Conservation (phyloP, 2,888 invertebrate species). For the Tortricodes alternella region DNA sequence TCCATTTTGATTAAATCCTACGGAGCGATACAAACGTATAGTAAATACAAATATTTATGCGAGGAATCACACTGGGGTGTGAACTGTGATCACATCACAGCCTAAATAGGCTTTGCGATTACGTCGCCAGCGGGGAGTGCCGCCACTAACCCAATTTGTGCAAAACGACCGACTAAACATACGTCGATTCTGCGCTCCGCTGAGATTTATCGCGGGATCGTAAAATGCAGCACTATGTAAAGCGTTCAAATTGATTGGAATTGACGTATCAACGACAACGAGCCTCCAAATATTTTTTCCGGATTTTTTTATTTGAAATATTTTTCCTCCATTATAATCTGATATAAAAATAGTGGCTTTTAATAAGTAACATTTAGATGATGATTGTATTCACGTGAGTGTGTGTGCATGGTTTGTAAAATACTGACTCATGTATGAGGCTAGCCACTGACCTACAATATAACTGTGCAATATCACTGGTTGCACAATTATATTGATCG, state of each 20-base stretch:
- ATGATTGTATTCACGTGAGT: too few relatives aligned
- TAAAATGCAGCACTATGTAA: constrained; percentile 61
- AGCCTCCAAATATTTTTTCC: constrained; percentile 9
- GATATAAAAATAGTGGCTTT: too few relatives aligned
- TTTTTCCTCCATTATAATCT: too few relatives aligned
- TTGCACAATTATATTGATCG: too few relatives aligned
- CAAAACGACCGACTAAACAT: constrained; percentile 70
- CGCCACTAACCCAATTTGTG: constrained; percentile 73
- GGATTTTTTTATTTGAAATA: constrained; percentile 3
- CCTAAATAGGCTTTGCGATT: constrained; percentile 70
- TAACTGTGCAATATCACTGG: too few relatives aligned
- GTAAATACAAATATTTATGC: constrained; percentile 62
- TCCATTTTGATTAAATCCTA: constrained; percentile 13
- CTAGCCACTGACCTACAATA: background rate
- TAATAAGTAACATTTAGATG: too few relatives aligned
- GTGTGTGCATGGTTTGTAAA: background rate
- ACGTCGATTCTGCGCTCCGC: constrained; percentile 58
- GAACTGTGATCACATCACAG: constrained; percentile 66
- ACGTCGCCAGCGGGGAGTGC: constrained; percentile 61
- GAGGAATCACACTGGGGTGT: constrained; percentile 61
- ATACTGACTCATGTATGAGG: background rate
- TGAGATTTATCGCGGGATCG: constrained; percentile 67
- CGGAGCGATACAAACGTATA: background rate
- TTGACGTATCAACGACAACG: constrained; percentile 33
- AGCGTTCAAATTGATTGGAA: constrained; percentile 54